Conservation (phyloP, 2,113 vertebrate genomes). For the Poecilia latipinna region DNA sequence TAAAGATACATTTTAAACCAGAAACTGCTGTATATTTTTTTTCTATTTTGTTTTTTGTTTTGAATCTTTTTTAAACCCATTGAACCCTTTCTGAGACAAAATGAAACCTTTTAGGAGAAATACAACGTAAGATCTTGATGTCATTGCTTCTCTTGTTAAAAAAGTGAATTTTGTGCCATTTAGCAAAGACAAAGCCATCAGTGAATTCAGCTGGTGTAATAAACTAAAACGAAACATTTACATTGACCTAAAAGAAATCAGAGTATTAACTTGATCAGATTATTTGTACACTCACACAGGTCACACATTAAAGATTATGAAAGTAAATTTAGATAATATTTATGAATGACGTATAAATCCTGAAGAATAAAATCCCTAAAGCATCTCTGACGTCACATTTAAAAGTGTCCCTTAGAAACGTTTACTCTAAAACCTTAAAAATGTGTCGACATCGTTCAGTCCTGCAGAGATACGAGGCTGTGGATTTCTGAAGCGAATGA, state of each 20-base stretch:
- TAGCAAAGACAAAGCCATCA: no score
- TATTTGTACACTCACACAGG: not conserved
- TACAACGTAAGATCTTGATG: not conserved
- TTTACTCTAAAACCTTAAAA: constrained; percentile 20
- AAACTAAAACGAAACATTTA: not conserved
- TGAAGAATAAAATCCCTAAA: constrained; percentile 50
- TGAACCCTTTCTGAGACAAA: no score
- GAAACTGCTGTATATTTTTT: no score
- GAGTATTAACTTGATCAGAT: constrained; percentile 3
- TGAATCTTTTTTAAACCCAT: no score
- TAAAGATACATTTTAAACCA: no score
- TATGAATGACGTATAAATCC: constrained; percentile 63
- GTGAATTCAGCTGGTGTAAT: not conserved
- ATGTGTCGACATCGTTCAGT: constrained; percentile 12
- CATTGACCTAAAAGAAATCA: no score
- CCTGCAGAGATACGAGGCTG: not conserved
- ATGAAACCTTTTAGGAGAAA: not conserved
- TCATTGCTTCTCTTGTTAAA: not conserved
- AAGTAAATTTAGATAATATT: constrained; percentile 23
- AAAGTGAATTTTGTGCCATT: not conserved
- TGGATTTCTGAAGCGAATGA: constrained; percentile 29
- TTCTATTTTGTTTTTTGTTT: no score
- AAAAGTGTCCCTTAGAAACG: constrained; percentile 50
- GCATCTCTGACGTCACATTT: constrained; percentile 59
- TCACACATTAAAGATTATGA: constrained; percentile 14